Evolutionary conservation across 2,888 invertebrate genomes (phyloP).

Genomic region (Eristalis arbustorum): DNA sequence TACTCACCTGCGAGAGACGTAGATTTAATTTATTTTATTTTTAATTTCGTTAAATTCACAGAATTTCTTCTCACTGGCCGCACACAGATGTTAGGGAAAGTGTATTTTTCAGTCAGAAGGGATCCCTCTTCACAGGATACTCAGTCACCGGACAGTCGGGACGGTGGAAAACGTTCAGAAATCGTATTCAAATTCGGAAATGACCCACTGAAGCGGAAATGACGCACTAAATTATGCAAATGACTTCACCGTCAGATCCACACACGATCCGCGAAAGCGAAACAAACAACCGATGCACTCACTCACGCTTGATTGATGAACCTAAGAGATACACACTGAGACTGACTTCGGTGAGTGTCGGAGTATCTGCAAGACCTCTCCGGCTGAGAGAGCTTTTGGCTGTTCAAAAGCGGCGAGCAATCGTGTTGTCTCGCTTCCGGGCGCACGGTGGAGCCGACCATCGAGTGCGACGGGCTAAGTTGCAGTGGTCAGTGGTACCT

Average conservation of each 20-base stretch:
- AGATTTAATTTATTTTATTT: no score
- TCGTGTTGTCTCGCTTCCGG: constrained; percentile 11
- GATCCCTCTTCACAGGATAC: background rate
- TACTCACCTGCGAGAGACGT: constrained; percentile 49
- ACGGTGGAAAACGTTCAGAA: constrained; percentile 28
- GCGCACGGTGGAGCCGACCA: no score
- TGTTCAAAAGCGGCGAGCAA: constrained; percentile 7
- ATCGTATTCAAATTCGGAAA: constrained; percentile 29
- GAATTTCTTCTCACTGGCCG: constrained; percentile 11
- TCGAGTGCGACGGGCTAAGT: background rate
- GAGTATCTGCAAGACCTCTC: constrained; percentile 51
- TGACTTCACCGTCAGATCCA: constrained; percentile 19
- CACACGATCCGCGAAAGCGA: constrained; percentile 15
- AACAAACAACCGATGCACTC: constrained; percentile 59
- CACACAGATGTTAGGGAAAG: constrained; percentile 49
- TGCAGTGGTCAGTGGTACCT: constrained; percentile 2
- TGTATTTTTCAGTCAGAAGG: constrained; percentile 34
- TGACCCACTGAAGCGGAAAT: constrained; percentile 58
- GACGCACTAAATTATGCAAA: constrained; percentile 68
- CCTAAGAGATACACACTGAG: constrained; percentile 67
- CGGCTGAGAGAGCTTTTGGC: constrained; percentile 51
- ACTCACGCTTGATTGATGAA: constrained; percentile 70
- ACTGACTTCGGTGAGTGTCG: constrained; percentile 59
- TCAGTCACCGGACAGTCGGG: background rate
- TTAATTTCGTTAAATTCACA: constrained; percentile 4